Evolutionary conservation across 2,888 invertebrate species (phyloP).

Genomic region (Phalera bucephala): DNA sequence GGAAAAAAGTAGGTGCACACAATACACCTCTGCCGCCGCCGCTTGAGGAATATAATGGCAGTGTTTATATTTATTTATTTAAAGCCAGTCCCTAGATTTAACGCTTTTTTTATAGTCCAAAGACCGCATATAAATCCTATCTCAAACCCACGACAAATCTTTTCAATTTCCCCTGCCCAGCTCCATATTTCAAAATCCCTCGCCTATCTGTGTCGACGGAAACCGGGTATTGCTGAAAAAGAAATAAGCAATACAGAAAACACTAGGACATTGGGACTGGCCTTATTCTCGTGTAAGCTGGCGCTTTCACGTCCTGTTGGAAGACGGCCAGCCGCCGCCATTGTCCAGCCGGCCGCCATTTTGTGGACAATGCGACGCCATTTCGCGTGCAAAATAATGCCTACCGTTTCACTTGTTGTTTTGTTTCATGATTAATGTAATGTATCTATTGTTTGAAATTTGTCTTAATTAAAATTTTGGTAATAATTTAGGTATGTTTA

Average conservation of each 20-base stretch:
- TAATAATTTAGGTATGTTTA: neutral
- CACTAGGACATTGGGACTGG: slow-evolving; percentile 1
- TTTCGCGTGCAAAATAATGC: neutral
- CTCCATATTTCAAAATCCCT: slow-evolving; percentile 2
- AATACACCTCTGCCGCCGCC: too few relatives aligned
- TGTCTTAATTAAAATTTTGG: neutral
- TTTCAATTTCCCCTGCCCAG: neutral
- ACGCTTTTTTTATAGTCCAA: neutral
- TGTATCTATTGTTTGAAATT: neutral
- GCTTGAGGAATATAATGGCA: too few relatives aligned
- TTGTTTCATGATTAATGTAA: neutral
- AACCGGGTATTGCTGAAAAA: slow-evolving; percentile 1
- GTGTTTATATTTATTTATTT: too few relatives aligned
- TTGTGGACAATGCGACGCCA: slow-evolving; percentile 2
- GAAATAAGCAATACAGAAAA: slow-evolving; percentile 2
- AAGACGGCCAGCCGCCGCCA: slow-evolving; percentile 2
- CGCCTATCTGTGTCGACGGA: neutral
- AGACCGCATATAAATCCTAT: neutral
- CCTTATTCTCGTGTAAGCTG: slow-evolving; percentile 1
- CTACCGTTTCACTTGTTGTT: neutral
- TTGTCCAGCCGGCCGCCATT: slow-evolving; percentile 2
- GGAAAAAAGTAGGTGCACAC: too few relatives aligned
- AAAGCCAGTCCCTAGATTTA: too few relatives aligned
- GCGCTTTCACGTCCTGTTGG: slow-evolving; percentile 2
- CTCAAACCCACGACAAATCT: neutral